These are phyloP conservation scores for Diadegma fenestrale DNA, from an alignment of 2,888 invertebrate genomes.

Conservation along the genomic window DNA sequence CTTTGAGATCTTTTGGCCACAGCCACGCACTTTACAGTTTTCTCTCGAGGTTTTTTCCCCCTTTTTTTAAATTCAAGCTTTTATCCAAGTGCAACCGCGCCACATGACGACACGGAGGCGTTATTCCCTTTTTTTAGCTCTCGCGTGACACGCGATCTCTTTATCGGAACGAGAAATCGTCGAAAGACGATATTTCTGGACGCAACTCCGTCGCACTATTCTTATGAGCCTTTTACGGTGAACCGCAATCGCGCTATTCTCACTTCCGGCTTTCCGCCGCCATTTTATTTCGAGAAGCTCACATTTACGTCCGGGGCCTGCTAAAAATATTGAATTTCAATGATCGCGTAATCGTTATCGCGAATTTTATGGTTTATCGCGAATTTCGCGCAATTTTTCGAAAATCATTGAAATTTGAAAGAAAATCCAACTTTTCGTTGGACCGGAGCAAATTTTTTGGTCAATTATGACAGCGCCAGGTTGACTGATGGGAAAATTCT, in stretches of 20 bases:
- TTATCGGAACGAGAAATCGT: slow-evolving; percentile 47
- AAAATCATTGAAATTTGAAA: no score
- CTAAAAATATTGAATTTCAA: background rate
- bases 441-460: background rate
- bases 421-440: background rate
- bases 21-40: slow-evolving; percentile 36
- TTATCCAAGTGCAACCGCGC: slow-evolving; percentile 17
- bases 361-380: no score
- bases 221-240: background rate
- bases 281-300: background rate
- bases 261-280: slow-evolving; percentile 34
- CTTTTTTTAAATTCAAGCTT: background rate
- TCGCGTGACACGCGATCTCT: slow-evolving; percentile 13
- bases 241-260: slow-evolving; percentile 2
- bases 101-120: slow-evolving; percentile 13
- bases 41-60: background rate
- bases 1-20: no score
- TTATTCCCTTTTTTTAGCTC: background rate
- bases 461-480: background rate
- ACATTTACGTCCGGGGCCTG: background rate
- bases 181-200: slow-evolving; percentile 59
- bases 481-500: background rate
- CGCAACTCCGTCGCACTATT: background rate
- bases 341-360: background rate
- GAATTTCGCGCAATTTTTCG: no score